Conservation (phyloP, 2,113 vertebrate genomes). For the Meleagris gallopavo region DNA sequence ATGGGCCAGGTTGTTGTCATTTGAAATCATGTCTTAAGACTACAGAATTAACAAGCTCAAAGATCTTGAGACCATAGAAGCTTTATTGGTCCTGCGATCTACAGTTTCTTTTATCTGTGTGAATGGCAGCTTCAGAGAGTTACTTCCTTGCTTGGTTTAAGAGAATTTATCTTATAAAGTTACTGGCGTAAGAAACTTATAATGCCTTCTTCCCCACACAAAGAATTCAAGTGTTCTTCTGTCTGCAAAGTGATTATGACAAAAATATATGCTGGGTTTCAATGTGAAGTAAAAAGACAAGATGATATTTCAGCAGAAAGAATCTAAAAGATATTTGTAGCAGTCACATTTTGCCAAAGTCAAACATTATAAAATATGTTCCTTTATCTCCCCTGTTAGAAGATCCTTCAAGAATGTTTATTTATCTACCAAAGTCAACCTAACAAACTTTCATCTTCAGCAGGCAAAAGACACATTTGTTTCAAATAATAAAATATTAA, state of each 20-base stretch:
- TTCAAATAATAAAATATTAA: not conserved
- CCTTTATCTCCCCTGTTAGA: not conserved
- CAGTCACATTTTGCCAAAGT: not conserved
- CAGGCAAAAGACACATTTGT: not conserved
- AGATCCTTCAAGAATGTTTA: not conserved
- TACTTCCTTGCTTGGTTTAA: not conserved
- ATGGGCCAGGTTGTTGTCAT: not conserved
- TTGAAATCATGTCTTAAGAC: not conserved
- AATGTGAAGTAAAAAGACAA: not conserved
- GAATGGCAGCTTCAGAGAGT: not conserved
- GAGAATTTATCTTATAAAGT: not conserved
- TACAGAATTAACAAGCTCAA: not conserved
- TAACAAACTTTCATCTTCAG: not conserved
- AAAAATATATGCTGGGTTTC: not conserved
- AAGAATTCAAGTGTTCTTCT: not conserved
- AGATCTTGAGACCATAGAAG: not conserved
- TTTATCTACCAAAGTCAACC: not conserved
- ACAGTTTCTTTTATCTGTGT: not conserved
- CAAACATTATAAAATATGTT: not conserved
- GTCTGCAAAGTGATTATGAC: not conserved
- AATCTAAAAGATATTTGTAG: not conserved
- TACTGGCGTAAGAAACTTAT: not conserved
- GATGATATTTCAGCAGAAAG: not conserved
- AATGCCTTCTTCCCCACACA: not conserved
- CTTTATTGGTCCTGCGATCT: not conserved